These are phyloP conservation scores for Chauna torquata DNA, from an alignment of 2,113 vertebrate genomes.

Conservation along the genomic window DNA sequence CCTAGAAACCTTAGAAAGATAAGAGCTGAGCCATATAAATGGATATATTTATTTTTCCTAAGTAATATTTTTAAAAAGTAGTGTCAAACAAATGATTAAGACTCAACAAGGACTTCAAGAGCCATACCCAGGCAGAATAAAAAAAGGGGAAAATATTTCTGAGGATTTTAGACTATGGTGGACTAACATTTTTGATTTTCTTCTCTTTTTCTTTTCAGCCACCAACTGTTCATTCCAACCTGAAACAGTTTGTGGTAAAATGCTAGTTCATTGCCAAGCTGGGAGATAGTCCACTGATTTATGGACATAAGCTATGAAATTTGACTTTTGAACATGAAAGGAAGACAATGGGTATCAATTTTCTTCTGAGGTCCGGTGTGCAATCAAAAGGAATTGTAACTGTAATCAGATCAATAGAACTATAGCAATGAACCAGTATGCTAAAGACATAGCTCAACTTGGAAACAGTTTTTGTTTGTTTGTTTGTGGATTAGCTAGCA, in stretches of 20 bases:
- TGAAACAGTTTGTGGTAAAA: background rate
- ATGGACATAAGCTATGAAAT: background rate
- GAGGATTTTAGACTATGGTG: background rate
- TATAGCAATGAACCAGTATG: background rate
- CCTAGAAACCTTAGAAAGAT: background rate
- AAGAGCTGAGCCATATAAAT: background rate
- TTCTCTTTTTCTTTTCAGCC: background rate
- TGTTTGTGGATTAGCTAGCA: background rate
- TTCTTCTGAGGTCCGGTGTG: background rate
- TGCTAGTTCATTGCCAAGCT: background rate
- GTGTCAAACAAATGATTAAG: background rate
- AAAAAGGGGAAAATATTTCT: background rate
- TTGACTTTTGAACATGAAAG: background rate
- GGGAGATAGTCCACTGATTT: background rate
- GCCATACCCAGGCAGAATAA: background rate
- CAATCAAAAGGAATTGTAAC: background rate
- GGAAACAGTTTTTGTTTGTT: background rate
- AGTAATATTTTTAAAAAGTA: background rate
- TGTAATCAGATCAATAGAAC: background rate
- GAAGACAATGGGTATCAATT: background rate
- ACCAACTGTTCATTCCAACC: background rate
- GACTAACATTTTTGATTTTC: background rate
- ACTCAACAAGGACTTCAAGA: background rate
- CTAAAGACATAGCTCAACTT: background rate
- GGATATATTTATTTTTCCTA: background rate